A percentile compares a stretch with the other conserved stretches of the same genome.
These are phyloP conservation scores for Meganola albula DNA, from an alignment of 2,888 invertebrate genomes.

Conservation along the genomic window DNA sequence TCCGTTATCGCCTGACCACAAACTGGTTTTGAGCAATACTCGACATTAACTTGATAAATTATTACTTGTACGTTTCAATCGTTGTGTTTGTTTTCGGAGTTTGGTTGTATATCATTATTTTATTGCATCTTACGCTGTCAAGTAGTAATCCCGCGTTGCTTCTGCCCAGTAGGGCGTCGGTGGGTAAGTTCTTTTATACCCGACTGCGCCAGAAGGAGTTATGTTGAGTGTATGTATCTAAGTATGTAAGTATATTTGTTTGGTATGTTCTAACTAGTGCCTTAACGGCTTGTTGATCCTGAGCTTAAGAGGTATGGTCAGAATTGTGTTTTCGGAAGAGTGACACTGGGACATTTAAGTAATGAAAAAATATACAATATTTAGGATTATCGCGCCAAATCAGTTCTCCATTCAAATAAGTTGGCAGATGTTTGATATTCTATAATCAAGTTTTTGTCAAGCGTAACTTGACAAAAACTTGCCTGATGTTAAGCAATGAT, in stretches of 20 bases:
- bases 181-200: constrained; percentile 9
- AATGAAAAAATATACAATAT: no score
- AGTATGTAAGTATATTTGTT: not conserved
- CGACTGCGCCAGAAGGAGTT: not conserved
- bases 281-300: no score
- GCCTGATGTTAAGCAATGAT: no score
- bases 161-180: constrained; percentile 36
- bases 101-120: constrained; percentile 38
- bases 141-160: constrained; percentile 31
- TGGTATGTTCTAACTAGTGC: no score
- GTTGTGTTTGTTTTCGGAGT: constrained; percentile 38
- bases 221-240: not conserved
- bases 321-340: no score
- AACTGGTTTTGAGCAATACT: constrained; percentile 30
- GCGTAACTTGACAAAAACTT: no score
- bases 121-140: constrained; percentile 31
- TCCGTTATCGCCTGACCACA: constrained; percentile 20
- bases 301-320: no score
- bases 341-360: no score
- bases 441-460: no score
- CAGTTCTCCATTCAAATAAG: no score
- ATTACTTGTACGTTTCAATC: constrained; percentile 51
- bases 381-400: no score
- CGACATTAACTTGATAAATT: constrained; percentile 39
- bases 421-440: no score